Percentiles rank a stretch among this genome's conserved stretches.
Conservation (phyloP, 2,797 vertebrate genomes). For the Neostethus bicornis region DNA sequence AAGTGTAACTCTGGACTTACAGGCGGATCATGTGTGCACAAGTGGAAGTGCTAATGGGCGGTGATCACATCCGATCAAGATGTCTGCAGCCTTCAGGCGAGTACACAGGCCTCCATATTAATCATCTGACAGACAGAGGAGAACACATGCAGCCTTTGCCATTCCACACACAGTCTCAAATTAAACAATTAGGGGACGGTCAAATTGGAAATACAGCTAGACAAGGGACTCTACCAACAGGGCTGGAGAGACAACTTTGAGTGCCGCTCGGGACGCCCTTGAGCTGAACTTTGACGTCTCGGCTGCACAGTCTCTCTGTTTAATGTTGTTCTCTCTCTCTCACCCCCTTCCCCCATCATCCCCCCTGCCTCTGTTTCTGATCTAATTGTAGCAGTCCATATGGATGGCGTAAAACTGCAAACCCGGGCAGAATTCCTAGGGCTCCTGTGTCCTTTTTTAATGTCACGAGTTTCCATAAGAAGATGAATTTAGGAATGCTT, state of each 20-base stretch:
- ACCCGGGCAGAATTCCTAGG: slow-evolving; percentile 60
- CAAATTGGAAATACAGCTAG: slow-evolving; percentile 47
- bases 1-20: neutral
- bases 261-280: slow-evolving; percentile 57
- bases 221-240: slow-evolving; percentile 40
- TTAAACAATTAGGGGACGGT: slow-evolving; percentile 64
- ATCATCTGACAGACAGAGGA: slow-evolving; percentile 38
- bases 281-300: slow-evolving; percentile 63
- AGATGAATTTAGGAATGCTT: slow-evolving; percentile 22
- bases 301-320: slow-evolving; percentile 25
- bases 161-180: slow-evolving; percentile 58
- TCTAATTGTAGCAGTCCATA: slow-evolving; percentile 71
- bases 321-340: slow-evolving; percentile 13
- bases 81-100: slow-evolving; percentile 20
- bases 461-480: slow-evolving; percentile 29
- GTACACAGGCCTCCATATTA: slow-evolving; percentile 33
- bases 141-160: slow-evolving; percentile 37
- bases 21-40: neutral
- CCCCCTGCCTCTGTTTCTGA: slow-evolving; percentile 58
- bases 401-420: slow-evolving; percentile 64
- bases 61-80: slow-evolving; percentile 42
- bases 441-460: slow-evolving; percentile 54
- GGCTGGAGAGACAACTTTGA: slow-evolving; percentile 32
- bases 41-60: slow-evolving; percentile 27
- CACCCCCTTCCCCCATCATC: slow-evolving; percentile 12